These are phyloP conservation scores for Okamejei kenojei DNA, from an alignment of 2,797 vertebrate species.

Conservation along the genomic window DNA sequence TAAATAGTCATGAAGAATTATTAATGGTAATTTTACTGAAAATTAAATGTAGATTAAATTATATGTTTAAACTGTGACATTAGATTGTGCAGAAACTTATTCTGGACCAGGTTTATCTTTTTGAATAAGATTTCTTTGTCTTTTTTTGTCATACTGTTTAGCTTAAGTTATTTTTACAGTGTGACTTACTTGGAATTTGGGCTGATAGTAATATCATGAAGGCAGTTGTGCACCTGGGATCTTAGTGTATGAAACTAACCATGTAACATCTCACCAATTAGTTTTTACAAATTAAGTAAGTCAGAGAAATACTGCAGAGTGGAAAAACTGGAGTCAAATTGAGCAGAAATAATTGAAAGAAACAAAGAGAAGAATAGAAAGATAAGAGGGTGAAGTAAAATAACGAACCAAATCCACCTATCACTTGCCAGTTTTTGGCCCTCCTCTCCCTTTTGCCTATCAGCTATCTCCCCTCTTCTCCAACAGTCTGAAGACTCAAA, in stretches of 20 bases:
- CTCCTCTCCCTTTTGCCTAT: too few species aligned
- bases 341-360: background rate
- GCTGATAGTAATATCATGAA: background rate
- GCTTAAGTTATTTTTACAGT: background rate
- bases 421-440: too few species aligned
- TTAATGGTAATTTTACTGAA: background rate
- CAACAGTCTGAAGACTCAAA: too few species aligned
- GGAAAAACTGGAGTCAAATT: background rate
- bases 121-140: background rate
- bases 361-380: background rate
- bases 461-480: too few species aligned
- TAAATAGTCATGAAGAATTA: background rate
- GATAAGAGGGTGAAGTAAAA: background rate
- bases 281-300: background rate
- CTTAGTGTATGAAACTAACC: background rate
- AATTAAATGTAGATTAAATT: background rate
- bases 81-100: background rate
- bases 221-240: background rate
- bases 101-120: background rate
- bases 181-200: background rate
- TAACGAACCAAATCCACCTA: too few species aligned
- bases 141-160: background rate
- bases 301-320: background rate
- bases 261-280: background rate
- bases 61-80: background rate